Evolutionary conservation across 2,113 vertebrate species (phyloP).

Genomic region (Turdus rufiventris): DNA sequence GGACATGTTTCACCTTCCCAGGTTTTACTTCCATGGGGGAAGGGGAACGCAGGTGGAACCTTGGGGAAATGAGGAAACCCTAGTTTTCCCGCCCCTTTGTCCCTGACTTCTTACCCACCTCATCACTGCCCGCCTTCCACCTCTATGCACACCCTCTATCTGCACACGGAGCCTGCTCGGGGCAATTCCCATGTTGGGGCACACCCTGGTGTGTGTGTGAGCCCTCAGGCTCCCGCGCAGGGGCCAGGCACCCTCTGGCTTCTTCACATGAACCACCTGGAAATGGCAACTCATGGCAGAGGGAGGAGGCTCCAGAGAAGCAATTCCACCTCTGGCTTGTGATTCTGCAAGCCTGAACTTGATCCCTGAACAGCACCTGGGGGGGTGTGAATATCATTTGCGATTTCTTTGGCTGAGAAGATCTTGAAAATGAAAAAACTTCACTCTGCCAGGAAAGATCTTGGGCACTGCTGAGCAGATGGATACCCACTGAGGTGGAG

Average conservation of each 20-base stretch:
- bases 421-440: background rate
- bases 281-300: background rate
- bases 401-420: background rate
- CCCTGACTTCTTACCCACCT: background rate
- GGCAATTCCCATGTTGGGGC: background rate
- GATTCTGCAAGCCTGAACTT: background rate
- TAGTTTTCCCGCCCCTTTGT: background rate
- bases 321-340: background rate
- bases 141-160: background rate
- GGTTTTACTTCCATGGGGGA: background rate
- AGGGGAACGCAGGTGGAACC: background rate
- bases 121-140: background rate
- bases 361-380: background rate
- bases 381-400: background rate
- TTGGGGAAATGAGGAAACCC: background rate
- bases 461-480: background rate
- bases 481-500: background rate
- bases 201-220: background rate
- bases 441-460: background rate
- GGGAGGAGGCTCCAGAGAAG: background rate
- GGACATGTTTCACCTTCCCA: background rate
- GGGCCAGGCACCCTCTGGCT: background rate
- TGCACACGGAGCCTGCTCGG: rapidly evolving
- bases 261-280: background rate
- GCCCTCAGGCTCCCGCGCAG: background rate